Evolutionary conservation across 2,888 invertebrate species (phyloP).

Genomic region (Cistogaster globosa): DNA sequence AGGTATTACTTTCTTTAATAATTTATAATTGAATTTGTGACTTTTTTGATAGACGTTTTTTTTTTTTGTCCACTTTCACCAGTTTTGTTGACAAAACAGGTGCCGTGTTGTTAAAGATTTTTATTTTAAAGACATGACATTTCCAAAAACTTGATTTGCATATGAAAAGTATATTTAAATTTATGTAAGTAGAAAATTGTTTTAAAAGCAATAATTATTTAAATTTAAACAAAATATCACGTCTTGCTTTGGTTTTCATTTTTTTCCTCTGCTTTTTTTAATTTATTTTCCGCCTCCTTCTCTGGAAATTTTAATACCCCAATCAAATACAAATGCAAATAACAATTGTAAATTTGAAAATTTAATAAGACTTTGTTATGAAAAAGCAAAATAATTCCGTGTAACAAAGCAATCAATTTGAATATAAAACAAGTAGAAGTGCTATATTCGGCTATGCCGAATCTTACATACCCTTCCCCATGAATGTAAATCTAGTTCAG

Average conservation of each 20-base stretch:
- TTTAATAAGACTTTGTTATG: slow-evolving; percentile 13
- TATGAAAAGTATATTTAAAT: slow-evolving; percentile 8
- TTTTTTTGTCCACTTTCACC: slow-evolving; percentile 18
- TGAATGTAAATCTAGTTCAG: too few species aligned
- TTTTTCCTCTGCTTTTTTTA: slow-evolving; percentile 1
- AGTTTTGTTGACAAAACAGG: slow-evolving; percentile 16
- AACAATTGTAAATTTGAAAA: slow-evolving; percentile 33
- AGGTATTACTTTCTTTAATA: too few species aligned
- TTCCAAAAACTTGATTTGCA: neutral
- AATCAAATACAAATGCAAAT: slow-evolving; percentile 10
- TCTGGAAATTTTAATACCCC: slow-evolving; percentile 18
- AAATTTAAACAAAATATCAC: slow-evolving; percentile 49
- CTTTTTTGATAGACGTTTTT: neutral
- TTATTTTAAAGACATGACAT: neutral
- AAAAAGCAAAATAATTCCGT: neutral
- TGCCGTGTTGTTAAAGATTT: neutral
- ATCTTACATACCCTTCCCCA: too few species aligned
- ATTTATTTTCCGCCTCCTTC: neutral
- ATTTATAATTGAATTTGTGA: too few species aligned
- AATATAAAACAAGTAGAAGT: neutral
- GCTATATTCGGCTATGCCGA: neutral
- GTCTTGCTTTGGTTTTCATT: slow-evolving; percentile 19
- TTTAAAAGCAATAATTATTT: slow-evolving; percentile 18
- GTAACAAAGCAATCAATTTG: neutral
- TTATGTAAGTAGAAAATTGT: slow-evolving; percentile 3